Base-by-base conservation (phyloP, 2,888 invertebrate species). In the Himalopsyche japonica region DNA sequence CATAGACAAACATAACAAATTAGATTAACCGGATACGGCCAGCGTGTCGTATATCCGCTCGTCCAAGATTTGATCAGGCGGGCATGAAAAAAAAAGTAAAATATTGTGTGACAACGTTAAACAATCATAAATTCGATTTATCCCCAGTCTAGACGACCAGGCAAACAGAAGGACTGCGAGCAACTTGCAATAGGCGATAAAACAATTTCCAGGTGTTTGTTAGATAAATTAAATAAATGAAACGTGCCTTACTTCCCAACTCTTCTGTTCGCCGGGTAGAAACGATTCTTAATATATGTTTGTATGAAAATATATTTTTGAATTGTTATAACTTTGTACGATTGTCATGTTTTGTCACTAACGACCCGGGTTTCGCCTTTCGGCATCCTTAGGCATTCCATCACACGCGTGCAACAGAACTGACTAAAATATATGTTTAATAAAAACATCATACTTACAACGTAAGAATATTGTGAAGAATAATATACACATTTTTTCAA, bases 91-190 rank as follows among this genome's bases (percentile, higher is more conserved):
- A 85, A 12, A 6, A 20, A 24, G 32, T 0, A 70, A 47, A 77
- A 82, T 82, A 82, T 83, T 47, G 82, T 82, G 81, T 82, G 81
- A 86, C 86, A 84, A 57, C 76, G 86, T 83, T 84, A 85, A 79
- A 85, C 84, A 83, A 83, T 85, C 85, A 85, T 85, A 85, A 85
- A 86, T 86, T 86, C 80, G 80, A 83, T 85, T 83, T 85, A 80
- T 85, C 85, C 85, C 43, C 82, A 64, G 86, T 86, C 86, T 86
- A 86, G 86, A 86, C 86, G 80, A 57, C 49, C 81, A 57, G 20
- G 86, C 85, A 86, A 86, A 85, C 83, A 86, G 32, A 37, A 37
- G 34, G 34, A 34, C 76, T 12, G 18, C 12, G 30, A 32, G 27
- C 3, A 76, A 76, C 34, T 32, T 32, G 76, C 32, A 30, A n/a